These are phyloP conservation scores for Charadrius vociferus DNA, from an alignment of 2,113 vertebrate genomes.

Conservation along the genomic window DNA sequence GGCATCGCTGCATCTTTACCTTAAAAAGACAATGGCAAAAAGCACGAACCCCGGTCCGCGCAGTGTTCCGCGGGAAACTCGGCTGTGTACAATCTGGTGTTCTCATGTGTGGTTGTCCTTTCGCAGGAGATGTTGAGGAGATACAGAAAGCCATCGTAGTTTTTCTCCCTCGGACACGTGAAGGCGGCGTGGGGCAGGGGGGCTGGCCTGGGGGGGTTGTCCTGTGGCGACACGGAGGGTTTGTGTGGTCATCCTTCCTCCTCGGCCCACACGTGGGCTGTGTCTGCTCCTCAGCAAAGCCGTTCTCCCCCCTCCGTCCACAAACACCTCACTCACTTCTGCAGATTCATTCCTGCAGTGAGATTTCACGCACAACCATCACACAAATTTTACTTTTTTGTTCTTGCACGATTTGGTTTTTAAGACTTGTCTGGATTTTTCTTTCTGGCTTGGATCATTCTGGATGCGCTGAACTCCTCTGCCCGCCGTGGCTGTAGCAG, in stretches of 20 bases:
- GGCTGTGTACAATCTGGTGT: not conserved
- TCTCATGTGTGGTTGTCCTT: not conserved
- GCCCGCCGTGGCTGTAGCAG: fast-evolving
- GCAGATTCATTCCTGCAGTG: not conserved
- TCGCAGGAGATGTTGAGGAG: not conserved
- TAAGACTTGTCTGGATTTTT: not conserved
- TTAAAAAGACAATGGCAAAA: not conserved
- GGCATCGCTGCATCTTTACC: not conserved
- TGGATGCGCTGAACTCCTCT: not conserved
- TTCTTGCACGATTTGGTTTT: not conserved
- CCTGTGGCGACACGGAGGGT: fast-evolving
- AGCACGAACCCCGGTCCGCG: not conserved
- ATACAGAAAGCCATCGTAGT: not conserved
- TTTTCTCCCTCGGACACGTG: not conserved
- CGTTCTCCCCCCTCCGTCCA: not conserved
- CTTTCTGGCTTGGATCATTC: not conserved
- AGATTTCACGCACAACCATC: not conserved
- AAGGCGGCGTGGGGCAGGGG: fast-evolving
- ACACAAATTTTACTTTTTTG: fast-evolving
- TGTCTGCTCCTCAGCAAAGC: not conserved
- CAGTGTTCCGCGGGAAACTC: not conserved
- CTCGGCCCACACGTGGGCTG: not conserved
- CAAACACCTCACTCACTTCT: not conserved
- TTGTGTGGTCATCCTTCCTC: not conserved
- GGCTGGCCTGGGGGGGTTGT: not conserved